Evolutionary conservation across 2,113 vertebrate genomes (phyloP).

Genomic region (Catagonus wagneri): DNA sequence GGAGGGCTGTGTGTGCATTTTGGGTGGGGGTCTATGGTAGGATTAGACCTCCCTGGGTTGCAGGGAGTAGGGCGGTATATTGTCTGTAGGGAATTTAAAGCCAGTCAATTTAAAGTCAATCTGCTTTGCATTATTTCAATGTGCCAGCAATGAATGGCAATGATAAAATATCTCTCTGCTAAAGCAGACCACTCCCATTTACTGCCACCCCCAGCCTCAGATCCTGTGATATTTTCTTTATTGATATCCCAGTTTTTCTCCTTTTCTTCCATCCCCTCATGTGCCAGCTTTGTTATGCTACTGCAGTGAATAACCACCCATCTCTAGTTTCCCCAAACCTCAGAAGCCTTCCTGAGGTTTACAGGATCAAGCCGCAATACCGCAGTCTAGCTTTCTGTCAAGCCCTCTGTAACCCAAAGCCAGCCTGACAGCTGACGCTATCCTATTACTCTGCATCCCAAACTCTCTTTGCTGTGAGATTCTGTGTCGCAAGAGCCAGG

Average conservation of each 20-base stretch:
- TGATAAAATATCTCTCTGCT: background rate
- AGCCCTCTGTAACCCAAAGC: background rate
- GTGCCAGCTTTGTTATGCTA: background rate
- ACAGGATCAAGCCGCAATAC: background rate
- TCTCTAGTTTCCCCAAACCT: background rate
- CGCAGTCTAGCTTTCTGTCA: background rate
- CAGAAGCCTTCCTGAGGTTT: slow-evolving; percentile 1
- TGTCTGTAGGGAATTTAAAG: slow-evolving; percentile 19
- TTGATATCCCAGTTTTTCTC: background rate
- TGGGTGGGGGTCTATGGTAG: background rate
- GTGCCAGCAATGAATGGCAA: background rate
- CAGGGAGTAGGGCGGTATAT: rapidly evolving
- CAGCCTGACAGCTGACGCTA: background rate
- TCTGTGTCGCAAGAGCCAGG: background rate
- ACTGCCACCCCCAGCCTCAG: background rate
- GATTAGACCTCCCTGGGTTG: background rate
- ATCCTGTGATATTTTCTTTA: background rate
- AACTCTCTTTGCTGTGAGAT: background rate
- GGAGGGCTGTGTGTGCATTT: too few relatives aligned
- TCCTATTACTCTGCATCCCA: background rate
- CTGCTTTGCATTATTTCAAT: background rate
- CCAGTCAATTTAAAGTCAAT: background rate
- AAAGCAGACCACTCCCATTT: background rate
- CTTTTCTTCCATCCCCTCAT: background rate
- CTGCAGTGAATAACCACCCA: background rate